Evolutionary conservation across 2,797 vertebrate species (phyloP), one percentile per base, ranked within the genome.

Genomic region (Labeo calbasu): DNA sequence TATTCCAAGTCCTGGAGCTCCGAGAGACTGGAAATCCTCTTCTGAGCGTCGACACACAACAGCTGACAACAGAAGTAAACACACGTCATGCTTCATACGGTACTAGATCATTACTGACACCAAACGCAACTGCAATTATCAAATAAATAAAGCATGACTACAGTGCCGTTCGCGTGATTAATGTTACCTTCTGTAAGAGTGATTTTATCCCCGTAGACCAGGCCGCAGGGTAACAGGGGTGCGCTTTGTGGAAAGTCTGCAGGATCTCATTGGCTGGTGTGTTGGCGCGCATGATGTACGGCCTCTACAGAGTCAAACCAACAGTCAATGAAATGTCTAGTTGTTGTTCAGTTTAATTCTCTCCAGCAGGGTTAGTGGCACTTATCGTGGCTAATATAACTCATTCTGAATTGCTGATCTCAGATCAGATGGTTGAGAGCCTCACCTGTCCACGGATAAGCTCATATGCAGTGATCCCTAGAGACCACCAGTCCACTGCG

Each of bases 401-500:
- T 53, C 12, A 51, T 50, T 72, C 70, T n/a, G 46, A 28, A 61
- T 25, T 25, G 28, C 23, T 51, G 15, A 72, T 51, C 14, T 53
- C 17, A 53, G 48, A 32, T 21, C 71, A 53, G 50, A 32, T 19
- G 15, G 9, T 19, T 46, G 40, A 48, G 61, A 21, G 25, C 10
- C 63, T 55, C 63, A 99, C 98, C 96, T 97, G 96, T 92, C 96
- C 96, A 92, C 97, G 93, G 11, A 99, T 92, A 48, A 99, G 96
- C 91, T 99, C 98, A 0, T 99, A 99, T 1, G 97, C 97, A 0
- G 98, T 99, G 93, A 99, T 95, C 43, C 98, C 98, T 90, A 99
- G 86, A 0, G 98, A 99, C 98, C 98, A 99, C 98, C 98, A 99
- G 94, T 99, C 98, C 36, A 99, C 98, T 0, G 95, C 95, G 28